A percentile compares a stretch with the other conserved stretches of the same genome.
Evolutionary conservation across 2,113 vertebrate species (phyloP).

Genomic region (Pogona vitticeps): DNA sequence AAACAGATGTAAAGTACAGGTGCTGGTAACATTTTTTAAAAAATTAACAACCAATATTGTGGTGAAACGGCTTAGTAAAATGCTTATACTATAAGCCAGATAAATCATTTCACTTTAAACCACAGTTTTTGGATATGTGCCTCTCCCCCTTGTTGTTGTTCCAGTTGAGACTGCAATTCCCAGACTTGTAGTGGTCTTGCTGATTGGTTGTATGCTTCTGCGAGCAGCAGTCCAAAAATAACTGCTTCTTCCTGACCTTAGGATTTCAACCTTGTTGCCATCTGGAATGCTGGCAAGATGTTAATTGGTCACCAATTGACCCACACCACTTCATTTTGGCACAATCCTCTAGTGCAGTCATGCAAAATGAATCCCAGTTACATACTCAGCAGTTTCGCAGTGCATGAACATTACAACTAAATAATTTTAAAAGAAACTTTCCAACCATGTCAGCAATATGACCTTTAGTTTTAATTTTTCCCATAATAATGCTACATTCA

Average conservation of each 20-base stretch:
- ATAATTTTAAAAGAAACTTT: background rate
- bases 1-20: too few relatives aligned
- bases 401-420: background rate
- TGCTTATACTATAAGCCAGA: too few relatives aligned
- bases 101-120: too few relatives aligned
- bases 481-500: background rate
- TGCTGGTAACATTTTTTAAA: too few relatives aligned
- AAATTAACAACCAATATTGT: too few relatives aligned
- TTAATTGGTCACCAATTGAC: background rate
- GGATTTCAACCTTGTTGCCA: background rate
- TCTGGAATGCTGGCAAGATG: background rate
- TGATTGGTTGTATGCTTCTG: too few relatives aligned
- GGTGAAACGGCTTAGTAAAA: too few relatives aligned
- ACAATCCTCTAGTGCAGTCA: conserved; percentile 7
- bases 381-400: background rate
- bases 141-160: too few relatives aligned
- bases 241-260: background rate
- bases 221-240: background rate
- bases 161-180: too few relatives aligned
- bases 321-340: background rate
- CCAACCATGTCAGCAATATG: background rate
- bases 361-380: background rate
- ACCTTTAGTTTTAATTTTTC: background rate
- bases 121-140: too few relatives aligned
- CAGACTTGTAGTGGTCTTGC: background rate